Evolutionary conservation across 2,888 invertebrate genomes (phyloP).

Genomic region (Minunthozetes semirufus): DNA sequence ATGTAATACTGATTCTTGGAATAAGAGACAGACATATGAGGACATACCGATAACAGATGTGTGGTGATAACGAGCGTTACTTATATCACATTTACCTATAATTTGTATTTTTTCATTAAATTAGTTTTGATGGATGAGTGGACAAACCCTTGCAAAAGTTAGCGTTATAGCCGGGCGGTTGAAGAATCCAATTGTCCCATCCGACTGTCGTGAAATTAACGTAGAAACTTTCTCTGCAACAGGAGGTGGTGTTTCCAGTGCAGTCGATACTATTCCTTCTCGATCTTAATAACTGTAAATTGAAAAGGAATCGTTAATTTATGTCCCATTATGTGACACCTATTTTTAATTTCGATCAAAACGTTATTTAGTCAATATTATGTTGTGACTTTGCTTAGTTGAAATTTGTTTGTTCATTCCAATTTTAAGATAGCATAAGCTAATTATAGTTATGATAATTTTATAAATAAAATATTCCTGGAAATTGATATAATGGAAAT

Average conservation of each 20-base stretch:
- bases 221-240: conserved; percentile 59
- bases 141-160: conserved; percentile 44
- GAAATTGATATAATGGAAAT: no score
- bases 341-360: no score
- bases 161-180: conserved; percentile 43
- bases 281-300: conserved; percentile 38
- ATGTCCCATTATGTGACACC: no score
- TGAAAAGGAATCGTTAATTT: background rate
- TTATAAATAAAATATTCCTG: no score
- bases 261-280: conserved; percentile 56
- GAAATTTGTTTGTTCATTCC: no score
- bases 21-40: conserved; percentile 44
- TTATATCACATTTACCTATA: conserved; percentile 49
- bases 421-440: no score
- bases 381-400: no score
- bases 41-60: conserved; percentile 60
- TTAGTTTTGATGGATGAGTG: background rate
- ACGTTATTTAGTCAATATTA: no score
- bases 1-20: conserved; percentile 14
- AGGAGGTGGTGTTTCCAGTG: conserved; percentile 52
- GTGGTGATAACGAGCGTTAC: conserved; percentile 52
- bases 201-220: conserved; percentile 42
- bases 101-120: background rate
- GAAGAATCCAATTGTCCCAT: conserved; percentile 44
- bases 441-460: no score